Evolutionary conservation across 2,113 vertebrate genomes (phyloP), one percentile per base, ranked within the genome.

Genomic region (Chloropsis cyanopogon): DNA sequence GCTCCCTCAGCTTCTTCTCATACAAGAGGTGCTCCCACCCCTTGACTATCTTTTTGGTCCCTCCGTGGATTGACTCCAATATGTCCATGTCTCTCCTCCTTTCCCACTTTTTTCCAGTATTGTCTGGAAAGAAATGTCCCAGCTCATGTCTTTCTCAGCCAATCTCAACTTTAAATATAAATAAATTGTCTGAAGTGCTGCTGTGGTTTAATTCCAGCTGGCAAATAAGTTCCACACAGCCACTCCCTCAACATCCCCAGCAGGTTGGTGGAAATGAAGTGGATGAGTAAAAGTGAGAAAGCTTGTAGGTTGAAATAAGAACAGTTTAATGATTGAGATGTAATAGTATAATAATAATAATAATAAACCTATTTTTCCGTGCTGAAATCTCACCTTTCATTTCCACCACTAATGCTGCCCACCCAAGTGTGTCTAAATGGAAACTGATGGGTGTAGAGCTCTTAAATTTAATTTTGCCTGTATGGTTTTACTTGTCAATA

Each of bases 1-100:
- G 22, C 29, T 82, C 47, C n/a, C 39, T 75, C 61, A 60, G 7
- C 46, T 25, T 82, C 35, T 77, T 33, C 14, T 71, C 39, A 13
- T 13, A 6, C 4, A 5, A n/a, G 14, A 64, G 12, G 2, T 56
- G 42, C 13, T 86, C 29, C 33, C n/a, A 39, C 42, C 13, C 66
- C 26, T 69, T 46, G 5, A 11, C 13, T 20, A 17, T 56, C 41
- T 46, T 42, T 23, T 11, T 39, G 39, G 9, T 13, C 22, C 12
- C 41, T 52, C 4, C 0, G 4, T 77, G 41, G 35, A 47, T 47
- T 73, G 0, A 0, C 16, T 85, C 60, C 22, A 24, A 2, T 31
- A 46, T 53, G 1, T 49, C 82, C 28, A 42, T 18, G 4, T 29
- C 44, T 46, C 10, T 53, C 9, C 57, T 59, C 12, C 44, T 72